Percentiles rank a stretch among this genome's conserved stretches.
Evolutionary conservation across 2,888 invertebrate genomes (phyloP).

Genomic region (Drosophila mercatorum): DNA sequence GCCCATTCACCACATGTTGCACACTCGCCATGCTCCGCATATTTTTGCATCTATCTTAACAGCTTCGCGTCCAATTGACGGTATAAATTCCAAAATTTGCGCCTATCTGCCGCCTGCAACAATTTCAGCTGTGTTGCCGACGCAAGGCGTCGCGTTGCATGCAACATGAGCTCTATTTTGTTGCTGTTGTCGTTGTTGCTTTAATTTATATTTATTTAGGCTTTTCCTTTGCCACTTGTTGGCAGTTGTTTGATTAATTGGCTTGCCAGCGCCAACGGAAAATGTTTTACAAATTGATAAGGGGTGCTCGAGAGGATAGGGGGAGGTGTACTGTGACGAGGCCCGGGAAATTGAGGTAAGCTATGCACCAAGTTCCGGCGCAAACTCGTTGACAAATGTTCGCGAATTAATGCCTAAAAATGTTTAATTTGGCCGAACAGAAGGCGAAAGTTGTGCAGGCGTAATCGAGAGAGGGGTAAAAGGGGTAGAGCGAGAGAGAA

Average conservation of each 20-base stretch:
- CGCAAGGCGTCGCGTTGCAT: slow-evolving; percentile 24
- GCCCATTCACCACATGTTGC: slow-evolving; percentile 40
- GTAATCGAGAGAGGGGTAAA: neutral
- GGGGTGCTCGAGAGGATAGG: neutral
- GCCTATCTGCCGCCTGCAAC: slow-evolving; percentile 40
- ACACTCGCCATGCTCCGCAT: slow-evolving; percentile 26
- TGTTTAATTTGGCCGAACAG: slow-evolving; percentile 13
- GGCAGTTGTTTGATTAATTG: slow-evolving; percentile 73
- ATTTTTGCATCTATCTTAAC: slow-evolving; percentile 46
- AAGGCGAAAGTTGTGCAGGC: slow-evolving; percentile 37
- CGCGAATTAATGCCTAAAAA: slow-evolving; percentile 28
- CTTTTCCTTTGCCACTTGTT: slow-evolving; percentile 51
- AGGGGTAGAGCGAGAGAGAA: neutral
- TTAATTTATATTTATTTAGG: slow-evolving; percentile 27
- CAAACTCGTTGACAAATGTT: slow-evolving; percentile 52
- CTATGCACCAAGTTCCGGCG: slow-evolving; percentile 40
- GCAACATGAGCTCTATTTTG: slow-evolving; percentile 37
- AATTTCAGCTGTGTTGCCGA: slow-evolving; percentile 42
- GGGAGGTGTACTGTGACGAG: neutral
- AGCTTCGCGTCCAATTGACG: slow-evolving; percentile 45
- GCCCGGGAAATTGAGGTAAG: slow-evolving; percentile 6
- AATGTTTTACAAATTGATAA: slow-evolving; percentile 52
- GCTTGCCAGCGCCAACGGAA: slow-evolving; percentile 54
- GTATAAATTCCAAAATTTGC: slow-evolving; percentile 55
- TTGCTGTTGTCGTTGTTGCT: slow-evolving; percentile 1